Conservation (phyloP, 2,888 invertebrate species). For the Cheilosia grossa region DNA sequence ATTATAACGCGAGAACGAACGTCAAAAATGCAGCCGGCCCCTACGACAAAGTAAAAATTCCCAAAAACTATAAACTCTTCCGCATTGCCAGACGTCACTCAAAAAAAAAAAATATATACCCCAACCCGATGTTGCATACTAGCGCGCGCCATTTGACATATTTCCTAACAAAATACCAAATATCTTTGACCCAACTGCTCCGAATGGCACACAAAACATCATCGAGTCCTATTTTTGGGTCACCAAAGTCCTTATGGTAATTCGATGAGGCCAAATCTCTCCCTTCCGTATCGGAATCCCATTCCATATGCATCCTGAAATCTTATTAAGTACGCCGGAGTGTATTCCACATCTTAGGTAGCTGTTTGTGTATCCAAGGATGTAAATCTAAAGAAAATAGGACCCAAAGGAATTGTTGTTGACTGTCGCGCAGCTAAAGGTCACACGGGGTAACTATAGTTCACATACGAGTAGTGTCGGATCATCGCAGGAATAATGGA, state of each 20-base stretch:
- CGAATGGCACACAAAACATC: constrained; percentile 52
- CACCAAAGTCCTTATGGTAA: constrained; percentile 72
- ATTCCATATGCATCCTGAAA: constrained; percentile 60
- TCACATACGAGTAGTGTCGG: constrained; percentile 35
- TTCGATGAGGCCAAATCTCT: constrained; percentile 61
- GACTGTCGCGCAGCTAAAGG: constrained; percentile 32
- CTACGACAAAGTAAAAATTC: constrained; percentile 18
- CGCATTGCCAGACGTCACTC: constrained; percentile 64
- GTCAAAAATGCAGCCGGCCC: constrained; percentile 60
- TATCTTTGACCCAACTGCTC: constrained; percentile 70
- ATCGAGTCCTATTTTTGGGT: constrained; percentile 73
- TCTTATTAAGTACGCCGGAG: constrained; percentile 55
- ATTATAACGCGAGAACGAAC: constrained; percentile 45
- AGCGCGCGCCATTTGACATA: constrained; percentile 71
- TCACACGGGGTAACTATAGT: constrained; percentile 47
- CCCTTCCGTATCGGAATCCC: constrained; percentile 44
- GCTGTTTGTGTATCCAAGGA: constrained; percentile 68
- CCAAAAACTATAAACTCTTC: constrained; percentile 63
- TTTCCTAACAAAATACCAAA: constrained; percentile 65
- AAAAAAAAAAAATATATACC: constrained; percentile 41
- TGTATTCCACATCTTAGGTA: constrained; percentile 61
- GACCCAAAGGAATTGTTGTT: constrained; percentile 55
- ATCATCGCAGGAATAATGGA: constrained; percentile 47
- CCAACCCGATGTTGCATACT: constrained; percentile 6
- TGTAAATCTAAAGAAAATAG: constrained; percentile 58